These are phyloP conservation scores for Novumbra hubbsi DNA, from an alignment of 2,797 vertebrate species.

Conservation along the genomic window DNA sequence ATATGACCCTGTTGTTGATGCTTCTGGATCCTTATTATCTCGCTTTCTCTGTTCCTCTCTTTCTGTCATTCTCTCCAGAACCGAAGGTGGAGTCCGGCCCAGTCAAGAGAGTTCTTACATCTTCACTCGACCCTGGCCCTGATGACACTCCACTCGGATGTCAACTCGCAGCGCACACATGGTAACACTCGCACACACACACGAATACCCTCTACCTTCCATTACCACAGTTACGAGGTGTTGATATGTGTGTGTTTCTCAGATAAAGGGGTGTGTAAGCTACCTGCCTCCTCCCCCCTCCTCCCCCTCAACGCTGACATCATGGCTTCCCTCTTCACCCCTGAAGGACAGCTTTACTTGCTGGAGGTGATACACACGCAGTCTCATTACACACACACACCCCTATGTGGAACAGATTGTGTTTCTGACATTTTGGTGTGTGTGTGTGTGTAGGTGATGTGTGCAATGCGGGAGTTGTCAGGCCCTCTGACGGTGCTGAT, in stretches of 20 bases:
- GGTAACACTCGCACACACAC: constrained; percentile 68
- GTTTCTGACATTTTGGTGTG: not conserved
- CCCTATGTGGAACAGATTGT: not conserved
- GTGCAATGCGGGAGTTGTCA: constrained; percentile 91
- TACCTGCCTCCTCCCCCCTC: constrained; percentile 71
- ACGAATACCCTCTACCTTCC: not conserved
- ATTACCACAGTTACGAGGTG: not conserved
- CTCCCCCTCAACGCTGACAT: constrained; percentile 88
- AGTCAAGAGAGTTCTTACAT: constrained; percentile 95
- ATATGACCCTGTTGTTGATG: not conserved
- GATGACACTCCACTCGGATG: constrained; percentile 89
- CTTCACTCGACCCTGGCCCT: constrained; percentile 93
- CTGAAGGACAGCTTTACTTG: constrained; percentile 92
- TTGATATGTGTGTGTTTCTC: constrained; percentile 38
- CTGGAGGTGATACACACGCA: constrained; percentile 80
- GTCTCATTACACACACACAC: not conserved
- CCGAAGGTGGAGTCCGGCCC: constrained; percentile 96
- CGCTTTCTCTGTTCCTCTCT: not conserved
- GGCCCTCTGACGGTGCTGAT: constrained; percentile 87
- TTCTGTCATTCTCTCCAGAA: constrained; percentile 73
- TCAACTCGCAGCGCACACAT: constrained; percentile 84
- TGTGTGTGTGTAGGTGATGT: constrained; percentile 85
- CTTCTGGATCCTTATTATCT: not conserved
- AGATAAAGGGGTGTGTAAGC: constrained; percentile 85
- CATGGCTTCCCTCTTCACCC: constrained; percentile 87